Conservation (phyloP, 2,797 vertebrate species). For the Florisuga fusca region DNA sequence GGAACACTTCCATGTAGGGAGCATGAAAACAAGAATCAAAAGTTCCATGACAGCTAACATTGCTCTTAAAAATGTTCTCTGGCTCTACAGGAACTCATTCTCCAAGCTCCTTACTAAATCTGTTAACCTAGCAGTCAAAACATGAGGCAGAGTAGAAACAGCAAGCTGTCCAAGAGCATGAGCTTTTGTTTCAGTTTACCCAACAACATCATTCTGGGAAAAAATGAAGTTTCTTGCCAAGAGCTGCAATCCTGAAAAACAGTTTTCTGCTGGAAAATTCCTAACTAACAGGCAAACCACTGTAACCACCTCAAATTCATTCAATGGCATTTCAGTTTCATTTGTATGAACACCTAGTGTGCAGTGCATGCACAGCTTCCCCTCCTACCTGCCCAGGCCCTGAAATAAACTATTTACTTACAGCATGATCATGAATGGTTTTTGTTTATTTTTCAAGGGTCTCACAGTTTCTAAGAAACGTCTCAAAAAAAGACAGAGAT, state of each 20-base stretch:
- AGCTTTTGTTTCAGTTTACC: conserved; percentile 60
- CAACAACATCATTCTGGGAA: conserved; percentile 47
- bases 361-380: not conserved
- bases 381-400: not conserved
- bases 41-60: not conserved
- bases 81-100: not conserved
- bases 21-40: not conserved
- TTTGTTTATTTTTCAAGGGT: not conserved
- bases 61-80: not conserved
- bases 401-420: not conserved
- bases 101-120: not conserved
- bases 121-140: conserved; percentile 9
- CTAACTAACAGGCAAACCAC: conserved; percentile 36
- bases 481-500: not conserved
- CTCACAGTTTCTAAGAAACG: not conserved
- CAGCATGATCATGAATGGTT: not conserved
- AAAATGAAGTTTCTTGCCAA: conserved; percentile 45
- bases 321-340: not conserved
- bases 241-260: conserved; percentile 46
- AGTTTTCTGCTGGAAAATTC: conserved; percentile 59
- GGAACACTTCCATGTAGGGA: not conserved
- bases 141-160: conserved; percentile 11
- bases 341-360: not conserved
- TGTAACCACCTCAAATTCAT: conserved; percentile 1
- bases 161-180: conserved; percentile 1